Percentiles rank a stretch among this genome's conserved stretches.
These are phyloP conservation scores for Ctenopoma multispine DNA, from an alignment of 2,797 vertebrate species.

Conservation along the genomic window DNA sequence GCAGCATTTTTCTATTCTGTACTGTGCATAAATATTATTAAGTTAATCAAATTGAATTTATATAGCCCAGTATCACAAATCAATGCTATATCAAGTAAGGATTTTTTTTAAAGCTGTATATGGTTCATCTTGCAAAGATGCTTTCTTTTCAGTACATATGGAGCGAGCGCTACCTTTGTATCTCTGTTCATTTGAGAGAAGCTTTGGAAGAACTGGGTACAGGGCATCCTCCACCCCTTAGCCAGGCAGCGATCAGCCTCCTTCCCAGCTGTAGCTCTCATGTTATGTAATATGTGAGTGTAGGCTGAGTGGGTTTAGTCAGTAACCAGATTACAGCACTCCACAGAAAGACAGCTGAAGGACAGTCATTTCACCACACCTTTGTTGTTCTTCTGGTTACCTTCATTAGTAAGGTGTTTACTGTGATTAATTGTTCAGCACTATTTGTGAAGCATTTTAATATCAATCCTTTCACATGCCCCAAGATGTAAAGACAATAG, in stretches of 20 bases:
- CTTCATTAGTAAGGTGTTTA: constrained; percentile 24
- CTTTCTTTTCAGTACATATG: background rate
- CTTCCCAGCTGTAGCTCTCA: constrained; percentile 55
- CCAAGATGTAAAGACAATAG: constrained; percentile 1
- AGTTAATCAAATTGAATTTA: background rate
- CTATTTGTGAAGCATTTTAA: constrained; percentile 15
- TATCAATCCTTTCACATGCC: constrained; percentile 10
- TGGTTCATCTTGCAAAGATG: constrained; percentile 1
- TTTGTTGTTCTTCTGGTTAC: constrained; percentile 57
- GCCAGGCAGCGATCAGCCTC: constrained; percentile 42
- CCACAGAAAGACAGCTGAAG: constrained; percentile 58
- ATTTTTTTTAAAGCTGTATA: background rate
- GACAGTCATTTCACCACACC: constrained; percentile 63
- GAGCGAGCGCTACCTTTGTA: constrained; percentile 13
- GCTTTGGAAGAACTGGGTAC: constrained; percentile 19
- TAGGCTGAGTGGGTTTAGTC: constrained; percentile 66
- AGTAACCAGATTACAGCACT: constrained; percentile 73
- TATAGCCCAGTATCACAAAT: background rate
- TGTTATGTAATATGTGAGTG: constrained; percentile 72
- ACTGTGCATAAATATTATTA: constrained; percentile 1
- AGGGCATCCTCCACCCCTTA: constrained; percentile 27
- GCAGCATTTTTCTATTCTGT: background rate
- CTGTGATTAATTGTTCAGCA: constrained; percentile 34
- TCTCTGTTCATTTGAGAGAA: constrained; percentile 17
- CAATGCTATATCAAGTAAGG: background rate